Evolutionary conservation across 2,113 vertebrate genomes (phyloP), one percentile per base, ranked within the genome.

Genomic region (Callipepla californica): DNA sequence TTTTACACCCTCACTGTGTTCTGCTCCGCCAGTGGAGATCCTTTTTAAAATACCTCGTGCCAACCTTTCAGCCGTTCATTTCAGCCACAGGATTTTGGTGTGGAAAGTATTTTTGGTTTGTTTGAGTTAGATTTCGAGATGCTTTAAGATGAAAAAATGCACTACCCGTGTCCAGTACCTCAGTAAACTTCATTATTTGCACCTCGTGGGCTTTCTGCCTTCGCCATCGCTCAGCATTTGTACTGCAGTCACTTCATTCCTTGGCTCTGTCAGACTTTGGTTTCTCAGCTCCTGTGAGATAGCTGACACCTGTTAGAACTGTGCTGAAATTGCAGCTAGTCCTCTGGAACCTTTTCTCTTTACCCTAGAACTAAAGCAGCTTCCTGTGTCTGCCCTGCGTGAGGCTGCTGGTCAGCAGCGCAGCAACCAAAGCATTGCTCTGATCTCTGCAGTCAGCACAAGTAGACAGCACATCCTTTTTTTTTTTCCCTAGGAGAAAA

Each of bases 401-500:
- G 57, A 51, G 50, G 5, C 38, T 51, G 2, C 0, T 32, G 65
- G 51, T 91, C 63, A 76, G 63, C 44, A 72, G 44, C 58, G 85
- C 5, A 79, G 32, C 62, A 36, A 34, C 57, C 62, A 62, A 38
- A 77, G 75, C 58, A 0, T n/a, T 82, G 38, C 70, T 89, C 40
- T 75, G 34, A 67, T 53, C 69, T 86, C 63, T 26, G 44, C 79
- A 72, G 40, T 47, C 58, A 0, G 47, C 55, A 13, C 38, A 77
- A 26, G 36, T n/a, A 59, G 80, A 55, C 77, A 83, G 36, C 36
- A 36, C 36, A 36, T 36, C 36, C 36, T 67, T 70, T 70, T 11
- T 47, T 70, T 48, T 32, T 34, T 58, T 50, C 84, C 77, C 86
- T 85, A 13, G n/a, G 58, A 68, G 68, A 72, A 89, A 87, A 90